Conservation (phyloP, 2,888 invertebrate genomes). For the Chloroclystis v-ata region DNA sequence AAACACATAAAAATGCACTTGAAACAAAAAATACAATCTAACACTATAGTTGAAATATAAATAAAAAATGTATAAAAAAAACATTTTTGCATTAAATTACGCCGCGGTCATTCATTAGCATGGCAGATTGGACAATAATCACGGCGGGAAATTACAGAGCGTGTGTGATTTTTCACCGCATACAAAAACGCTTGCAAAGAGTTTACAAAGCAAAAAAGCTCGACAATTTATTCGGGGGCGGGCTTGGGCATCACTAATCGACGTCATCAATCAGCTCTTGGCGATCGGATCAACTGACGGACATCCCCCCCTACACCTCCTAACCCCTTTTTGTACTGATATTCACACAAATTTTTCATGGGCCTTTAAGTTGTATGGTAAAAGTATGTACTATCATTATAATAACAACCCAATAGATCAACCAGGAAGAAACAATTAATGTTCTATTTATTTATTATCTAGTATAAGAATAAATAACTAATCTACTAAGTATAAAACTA, state of each 20-base stretch:
- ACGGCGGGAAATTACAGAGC: constrained; percentile 27
- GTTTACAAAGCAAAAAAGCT: constrained; percentile 67
- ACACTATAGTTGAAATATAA: no score
- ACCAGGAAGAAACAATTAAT: no score
- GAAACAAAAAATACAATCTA: no score
- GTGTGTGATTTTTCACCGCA: constrained; percentile 34
- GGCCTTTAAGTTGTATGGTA: neutral
- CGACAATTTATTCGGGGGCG: constrained; percentile 73
- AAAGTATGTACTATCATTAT: no score
- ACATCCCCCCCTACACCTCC: constrained; percentile 39
- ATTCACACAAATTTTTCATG: constrained; percentile 13
- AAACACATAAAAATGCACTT: no score
- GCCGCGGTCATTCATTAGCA: constrained; percentile 12
- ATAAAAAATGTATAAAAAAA: no score
- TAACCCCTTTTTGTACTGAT: constrained; percentile 29
- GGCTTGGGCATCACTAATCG: constrained; percentile 75
- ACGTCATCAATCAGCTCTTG: constrained; percentile 73
- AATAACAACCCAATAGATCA: no score
- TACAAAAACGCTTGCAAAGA: constrained; percentile 51
- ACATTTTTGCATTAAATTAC: no score
- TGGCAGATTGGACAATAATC: constrained; percentile 8
- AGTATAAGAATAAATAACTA: no score
- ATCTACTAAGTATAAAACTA: no score
- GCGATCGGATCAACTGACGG: constrained; percentile 72
- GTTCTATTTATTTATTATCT: no score